Conservation (phyloP, 2,888 invertebrate genomes). For the Netelia inedita region DNA sequence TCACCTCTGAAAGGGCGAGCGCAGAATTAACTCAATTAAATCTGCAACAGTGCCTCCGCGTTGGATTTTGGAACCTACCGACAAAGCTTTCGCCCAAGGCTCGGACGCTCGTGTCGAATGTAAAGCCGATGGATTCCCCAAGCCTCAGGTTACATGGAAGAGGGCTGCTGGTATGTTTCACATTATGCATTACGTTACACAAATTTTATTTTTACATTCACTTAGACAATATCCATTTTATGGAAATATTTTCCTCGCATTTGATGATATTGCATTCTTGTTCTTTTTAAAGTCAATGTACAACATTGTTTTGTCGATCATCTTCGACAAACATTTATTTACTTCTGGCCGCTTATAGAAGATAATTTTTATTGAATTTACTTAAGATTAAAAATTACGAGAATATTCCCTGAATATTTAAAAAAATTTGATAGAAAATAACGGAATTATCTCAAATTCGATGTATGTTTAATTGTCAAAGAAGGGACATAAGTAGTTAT, state of each 20-base stretch:
- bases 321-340: too few relatives aligned
- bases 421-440: background rate
- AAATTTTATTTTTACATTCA: background rate
- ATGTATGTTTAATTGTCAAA: background rate
- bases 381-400: too few relatives aligned
- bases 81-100: constrained; percentile 97
- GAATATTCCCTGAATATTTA: too few relatives aligned
- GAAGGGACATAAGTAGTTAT: background rate
- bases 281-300: too few relatives aligned
- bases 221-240: too few relatives aligned
- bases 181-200: background rate
- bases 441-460: too few relatives aligned
- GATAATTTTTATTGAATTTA: too few relatives aligned
- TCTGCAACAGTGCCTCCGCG: constrained; percentile 95
- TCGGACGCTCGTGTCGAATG: constrained; percentile 97
- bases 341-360: too few relatives aligned
- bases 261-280: too few relatives aligned
- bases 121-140: constrained; percentile 98
- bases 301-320: too few relatives aligned
- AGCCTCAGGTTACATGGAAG: constrained; percentile 97
- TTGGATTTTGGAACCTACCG: constrained; percentile 97
- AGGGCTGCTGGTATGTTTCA: constrained; percentile 93
- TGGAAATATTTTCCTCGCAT: too few relatives aligned
- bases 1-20: constrained; percentile 58
- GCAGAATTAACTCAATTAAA: constrained; percentile 72